These are phyloP conservation scores for Protonibea diacanthus DNA, from an alignment of 2,797 vertebrate genomes.

Conservation along the genomic window DNA sequence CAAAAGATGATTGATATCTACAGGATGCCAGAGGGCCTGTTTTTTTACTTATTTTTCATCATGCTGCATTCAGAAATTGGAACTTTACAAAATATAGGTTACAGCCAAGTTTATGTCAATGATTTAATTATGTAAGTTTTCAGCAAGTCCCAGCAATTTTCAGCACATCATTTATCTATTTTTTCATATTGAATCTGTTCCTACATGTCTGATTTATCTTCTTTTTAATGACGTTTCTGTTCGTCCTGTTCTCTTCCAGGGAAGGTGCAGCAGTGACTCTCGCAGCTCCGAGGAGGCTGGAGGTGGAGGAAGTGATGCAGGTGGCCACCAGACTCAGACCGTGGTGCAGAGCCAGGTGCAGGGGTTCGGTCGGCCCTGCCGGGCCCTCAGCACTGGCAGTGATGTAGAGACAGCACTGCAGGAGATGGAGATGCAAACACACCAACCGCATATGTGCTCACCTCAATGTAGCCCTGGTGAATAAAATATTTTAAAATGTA, in stretches of 20 bases:
- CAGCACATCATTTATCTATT: background rate
- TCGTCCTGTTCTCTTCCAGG: conserved; percentile 54
- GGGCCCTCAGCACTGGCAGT: conserved; percentile 52
- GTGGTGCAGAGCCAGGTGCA: conserved; percentile 71
- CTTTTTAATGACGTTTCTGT: background rate
- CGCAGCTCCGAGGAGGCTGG: conserved; percentile 78
- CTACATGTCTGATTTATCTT: background rate
- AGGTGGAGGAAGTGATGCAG: conserved; percentile 54
- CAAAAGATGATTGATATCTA: conserved; percentile 54
- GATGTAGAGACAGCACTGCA: conserved; percentile 62
- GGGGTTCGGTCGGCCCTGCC: conserved; percentile 54
- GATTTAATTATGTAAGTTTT: background rate
- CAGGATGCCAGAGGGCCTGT: conserved; percentile 18
- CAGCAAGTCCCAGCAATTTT: background rate
- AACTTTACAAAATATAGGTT: conserved; percentile 16
- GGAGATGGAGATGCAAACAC: conserved; percentile 72
- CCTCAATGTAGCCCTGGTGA: conserved; percentile 81
- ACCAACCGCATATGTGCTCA: conserved; percentile 57
- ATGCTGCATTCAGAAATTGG: conserved; percentile 26
- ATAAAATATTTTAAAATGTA: conserved; percentile 14
- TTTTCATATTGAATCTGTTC: background rate
- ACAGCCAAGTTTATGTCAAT: conserved; percentile 12
- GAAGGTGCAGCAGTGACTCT: conserved; percentile 77
- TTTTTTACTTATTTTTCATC: conserved; percentile 19
- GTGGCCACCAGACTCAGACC: conserved; percentile 58